Evolutionary conservation across 2,113 vertebrate genomes (phyloP).

Genomic region (Phocoena sinus): DNA sequence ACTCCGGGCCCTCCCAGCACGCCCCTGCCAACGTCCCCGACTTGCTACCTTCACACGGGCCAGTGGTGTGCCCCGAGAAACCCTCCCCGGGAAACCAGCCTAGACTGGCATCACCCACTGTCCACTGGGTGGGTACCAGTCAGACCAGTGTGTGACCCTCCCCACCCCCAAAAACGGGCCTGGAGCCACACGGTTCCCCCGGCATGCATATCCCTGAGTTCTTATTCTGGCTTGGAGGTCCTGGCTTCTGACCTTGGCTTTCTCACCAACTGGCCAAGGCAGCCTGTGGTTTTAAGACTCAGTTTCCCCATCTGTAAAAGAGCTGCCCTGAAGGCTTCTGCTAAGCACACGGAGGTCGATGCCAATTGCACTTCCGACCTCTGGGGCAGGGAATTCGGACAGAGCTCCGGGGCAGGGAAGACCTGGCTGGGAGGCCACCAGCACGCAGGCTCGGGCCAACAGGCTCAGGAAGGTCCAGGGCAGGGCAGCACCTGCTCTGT

Average conservation of each 20-base stretch:
- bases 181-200: not conserved
- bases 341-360: no score
- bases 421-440: not conserved
- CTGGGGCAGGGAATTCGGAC: not conserved
- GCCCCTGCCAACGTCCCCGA: not conserved
- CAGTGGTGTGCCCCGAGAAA: not conserved
- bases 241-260: not conserved
- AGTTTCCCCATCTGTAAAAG: not conserved
- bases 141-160: not conserved
- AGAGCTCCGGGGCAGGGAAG: not conserved
- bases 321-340: not conserved
- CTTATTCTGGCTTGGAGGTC: not conserved
- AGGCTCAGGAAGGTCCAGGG: no score
- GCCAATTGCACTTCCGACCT: not conserved
- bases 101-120: no score
- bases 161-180: not conserved
- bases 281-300: not conserved
- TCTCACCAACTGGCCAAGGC: not conserved
- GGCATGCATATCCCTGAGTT: no score
- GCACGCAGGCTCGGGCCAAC: not conserved
- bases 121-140: not conserved
- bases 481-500: rapidly evolving
- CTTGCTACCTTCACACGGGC: not conserved
- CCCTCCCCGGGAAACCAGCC: not conserved
- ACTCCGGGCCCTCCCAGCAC: not conserved